Evolutionary conservation across 92 coral and sea anemone species (phyloP).

Genomic region (Porites rus): DNA sequence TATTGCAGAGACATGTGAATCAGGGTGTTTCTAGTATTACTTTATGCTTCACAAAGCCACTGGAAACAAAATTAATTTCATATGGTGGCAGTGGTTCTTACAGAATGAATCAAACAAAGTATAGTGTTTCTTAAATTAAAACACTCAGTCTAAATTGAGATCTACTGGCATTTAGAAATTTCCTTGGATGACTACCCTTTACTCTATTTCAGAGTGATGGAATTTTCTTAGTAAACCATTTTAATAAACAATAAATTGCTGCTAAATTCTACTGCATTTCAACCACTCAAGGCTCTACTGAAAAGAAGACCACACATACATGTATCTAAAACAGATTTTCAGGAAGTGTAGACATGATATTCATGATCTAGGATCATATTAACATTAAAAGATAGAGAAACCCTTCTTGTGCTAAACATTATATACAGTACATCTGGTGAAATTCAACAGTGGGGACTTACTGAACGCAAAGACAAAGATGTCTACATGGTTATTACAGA

Average conservation of each 20-base stretch:
- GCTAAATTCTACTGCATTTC: background rate
- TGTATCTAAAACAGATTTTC: background rate
- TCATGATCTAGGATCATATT: background rate
- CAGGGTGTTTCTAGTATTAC: conserved; percentile 49
- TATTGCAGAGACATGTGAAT: background rate
- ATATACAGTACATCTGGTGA: background rate
- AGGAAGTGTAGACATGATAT: background rate
- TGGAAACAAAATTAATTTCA: conserved; percentile 13
- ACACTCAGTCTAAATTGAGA: background rate
- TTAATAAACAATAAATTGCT: background rate
- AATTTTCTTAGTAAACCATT: conserved; percentile 33
- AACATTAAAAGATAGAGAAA: background rate
- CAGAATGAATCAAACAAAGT: background rate
- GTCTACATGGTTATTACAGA: background rate
- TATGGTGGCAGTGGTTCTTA: background rate
- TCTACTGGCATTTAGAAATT: background rate
- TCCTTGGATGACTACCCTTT: no score
- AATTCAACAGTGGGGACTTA: background rate
- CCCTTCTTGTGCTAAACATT: background rate
- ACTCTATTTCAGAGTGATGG: conserved; percentile 7
- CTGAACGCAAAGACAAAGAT: no score
- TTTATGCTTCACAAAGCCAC: conserved; percentile 37
- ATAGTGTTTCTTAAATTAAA: background rate
- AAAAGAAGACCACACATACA: background rate
- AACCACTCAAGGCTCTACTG: background rate